Conservation (phyloP, 2,797 vertebrate genomes). For the Tauraco hartlaubi region DNA sequence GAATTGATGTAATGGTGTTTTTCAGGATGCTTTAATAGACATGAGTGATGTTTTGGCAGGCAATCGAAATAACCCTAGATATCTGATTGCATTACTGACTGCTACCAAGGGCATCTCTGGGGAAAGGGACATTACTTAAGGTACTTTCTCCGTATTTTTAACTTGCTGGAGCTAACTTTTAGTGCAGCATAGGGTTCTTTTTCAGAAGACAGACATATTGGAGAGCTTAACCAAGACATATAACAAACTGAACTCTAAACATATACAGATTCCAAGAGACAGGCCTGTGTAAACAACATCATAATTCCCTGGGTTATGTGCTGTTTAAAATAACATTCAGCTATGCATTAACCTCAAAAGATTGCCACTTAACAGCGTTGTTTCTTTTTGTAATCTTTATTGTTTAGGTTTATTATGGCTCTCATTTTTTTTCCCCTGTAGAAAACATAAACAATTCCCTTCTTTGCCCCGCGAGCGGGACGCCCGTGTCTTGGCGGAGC, state of each 20-base stretch:
- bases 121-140: constrained; percentile 71
- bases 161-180: constrained; percentile 62
- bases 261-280: constrained; percentile 61
- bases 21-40: constrained; percentile 81
- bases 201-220: constrained; percentile 64
- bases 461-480: fast-evolving
- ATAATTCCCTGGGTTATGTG: constrained; percentile 60
- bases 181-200: constrained; percentile 6
- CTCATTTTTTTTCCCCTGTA: not conserved
- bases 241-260: constrained; percentile 55
- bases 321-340: constrained; percentile 65
- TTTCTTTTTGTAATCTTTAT: constrained; percentile 64
- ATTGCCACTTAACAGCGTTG: constrained; percentile 29
- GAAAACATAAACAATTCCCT: constrained; percentile 52
- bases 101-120: constrained; percentile 71
- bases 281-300: constrained; percentile 62
- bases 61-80: constrained; percentile 72
- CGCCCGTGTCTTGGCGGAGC: not conserved
- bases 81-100: constrained; percentile 76
- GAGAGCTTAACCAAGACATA: constrained; percentile 67
- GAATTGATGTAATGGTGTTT: constrained; percentile 84
- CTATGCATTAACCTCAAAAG: constrained; percentile 59
- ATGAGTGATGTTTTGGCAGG: constrained; percentile 80
- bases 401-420: constrained; percentile 52
- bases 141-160: constrained; percentile 63